Evolutionary conservation across 1,140 invertebrate species (phyloP).

Genomic region (Leptonema lineaticorne): DNA sequence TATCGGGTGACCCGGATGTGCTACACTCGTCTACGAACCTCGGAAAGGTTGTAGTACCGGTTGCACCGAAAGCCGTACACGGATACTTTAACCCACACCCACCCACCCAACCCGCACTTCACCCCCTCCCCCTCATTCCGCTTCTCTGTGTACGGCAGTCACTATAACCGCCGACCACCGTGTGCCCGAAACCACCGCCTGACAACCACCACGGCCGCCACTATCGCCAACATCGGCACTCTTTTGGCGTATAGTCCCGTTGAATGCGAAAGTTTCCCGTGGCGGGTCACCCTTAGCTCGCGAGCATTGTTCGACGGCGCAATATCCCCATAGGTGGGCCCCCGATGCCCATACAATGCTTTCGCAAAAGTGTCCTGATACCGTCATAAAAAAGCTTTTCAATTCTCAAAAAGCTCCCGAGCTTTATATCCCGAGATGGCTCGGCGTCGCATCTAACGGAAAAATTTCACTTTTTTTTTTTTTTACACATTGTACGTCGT

Average conservation of each 20-base stretch:
- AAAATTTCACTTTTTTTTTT: too few species aligned
- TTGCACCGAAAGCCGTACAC: neutral
- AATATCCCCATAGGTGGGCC: constrained; percentile 38
- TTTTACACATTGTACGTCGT: too few species aligned
- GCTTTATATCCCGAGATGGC: constrained; percentile 36
- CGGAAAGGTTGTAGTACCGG: neutral
- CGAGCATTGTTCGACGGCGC: constrained; percentile 39
- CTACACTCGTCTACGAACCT: neutral
- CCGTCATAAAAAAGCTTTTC: constrained; percentile 44
- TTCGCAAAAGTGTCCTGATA: constrained; percentile 43
- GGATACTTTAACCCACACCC: neutral
- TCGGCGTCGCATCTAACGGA: constrained; percentile 21
- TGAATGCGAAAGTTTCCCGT: constrained; percentile 35
- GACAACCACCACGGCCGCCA: neutral
- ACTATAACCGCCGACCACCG: too few species aligned
- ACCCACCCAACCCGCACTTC: neutral
- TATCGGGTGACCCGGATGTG: neutral
- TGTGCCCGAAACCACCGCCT: too few species aligned
- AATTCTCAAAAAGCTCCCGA: constrained; percentile 42
- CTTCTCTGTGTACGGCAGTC: too few species aligned
- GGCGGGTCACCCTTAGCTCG: constrained; percentile 19
- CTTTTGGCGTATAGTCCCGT: neutral
- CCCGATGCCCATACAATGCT: constrained; percentile 42
- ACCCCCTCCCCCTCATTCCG: neutral
- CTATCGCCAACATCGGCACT: neutral